Evolutionary conservation across 2,113 vertebrate genomes (phyloP).

Genomic region (Ornithorhynchus anatinus): DNA sequence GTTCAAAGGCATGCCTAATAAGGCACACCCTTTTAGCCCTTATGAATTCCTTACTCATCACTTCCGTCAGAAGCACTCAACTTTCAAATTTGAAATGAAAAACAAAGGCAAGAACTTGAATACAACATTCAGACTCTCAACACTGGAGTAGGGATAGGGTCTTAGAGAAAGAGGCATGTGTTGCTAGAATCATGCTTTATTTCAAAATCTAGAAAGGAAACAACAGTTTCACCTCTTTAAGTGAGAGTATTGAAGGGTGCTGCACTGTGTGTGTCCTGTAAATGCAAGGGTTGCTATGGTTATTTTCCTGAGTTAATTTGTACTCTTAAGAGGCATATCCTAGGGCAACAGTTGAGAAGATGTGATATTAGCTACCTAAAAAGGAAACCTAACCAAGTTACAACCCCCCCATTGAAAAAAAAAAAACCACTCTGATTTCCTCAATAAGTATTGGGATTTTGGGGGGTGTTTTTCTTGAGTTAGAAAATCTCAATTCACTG

Average conservation of each 20-base stretch:
- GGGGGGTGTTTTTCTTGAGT: not conserved
- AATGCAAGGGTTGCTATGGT: no score
- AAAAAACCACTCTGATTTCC: not conserved
- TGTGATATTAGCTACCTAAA: not conserved
- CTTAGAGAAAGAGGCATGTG: not conserved
- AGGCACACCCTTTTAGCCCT: not conserved
- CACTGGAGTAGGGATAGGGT: not conserved
- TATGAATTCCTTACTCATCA: slow-evolving; percentile 3
- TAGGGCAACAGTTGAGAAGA: not conserved
- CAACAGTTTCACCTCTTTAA: not conserved
- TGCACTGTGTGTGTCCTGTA: not conserved
- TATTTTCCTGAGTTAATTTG: not conserved
- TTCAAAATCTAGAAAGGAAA: not conserved
- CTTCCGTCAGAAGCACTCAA: not conserved
- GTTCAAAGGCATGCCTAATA: slow-evolving; percentile 4
- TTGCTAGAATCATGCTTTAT: not conserved
- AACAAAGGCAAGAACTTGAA: not conserved
- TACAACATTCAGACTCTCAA: not conserved
- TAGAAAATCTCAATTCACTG: not conserved
- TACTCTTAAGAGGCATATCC: not conserved
- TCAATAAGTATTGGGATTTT: not conserved
- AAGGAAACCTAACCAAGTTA: not conserved
- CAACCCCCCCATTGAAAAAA: no score
- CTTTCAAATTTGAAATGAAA: not conserved
- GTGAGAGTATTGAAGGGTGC: not conserved